Percentiles rank a stretch among this genome's conserved stretches.
These are phyloP conservation scores for Hemichromis elongatus DNA, from an alignment of 2,113 vertebrate genomes.

Conservation along the genomic window DNA sequence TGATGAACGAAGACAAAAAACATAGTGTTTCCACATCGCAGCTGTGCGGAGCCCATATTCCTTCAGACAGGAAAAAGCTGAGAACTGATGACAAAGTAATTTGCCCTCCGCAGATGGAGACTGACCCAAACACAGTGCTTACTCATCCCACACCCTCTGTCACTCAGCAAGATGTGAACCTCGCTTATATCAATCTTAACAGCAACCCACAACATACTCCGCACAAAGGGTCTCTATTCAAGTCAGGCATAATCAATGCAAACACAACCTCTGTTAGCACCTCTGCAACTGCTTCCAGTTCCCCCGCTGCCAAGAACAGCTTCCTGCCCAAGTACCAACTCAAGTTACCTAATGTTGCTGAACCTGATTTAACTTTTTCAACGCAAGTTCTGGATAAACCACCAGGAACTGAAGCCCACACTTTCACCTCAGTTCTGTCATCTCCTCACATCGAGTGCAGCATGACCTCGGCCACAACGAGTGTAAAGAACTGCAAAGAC, in stretches of 20 bases:
- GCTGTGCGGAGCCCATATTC: slow-evolving; percentile 53
- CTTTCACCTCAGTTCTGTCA: not conserved
- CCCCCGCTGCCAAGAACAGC: slow-evolving; percentile 46
- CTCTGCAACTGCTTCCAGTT: not conserved
- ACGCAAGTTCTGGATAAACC: not conserved
- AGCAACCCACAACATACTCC: slow-evolving; percentile 22
- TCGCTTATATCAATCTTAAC: slow-evolving; percentile 22
- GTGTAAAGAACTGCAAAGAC: not conserved
- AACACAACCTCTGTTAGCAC: slow-evolving; percentile 24
- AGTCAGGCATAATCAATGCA: slow-evolving; percentile 26
- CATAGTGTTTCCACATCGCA: not conserved
- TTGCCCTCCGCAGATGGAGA: slow-evolving; percentile 4
- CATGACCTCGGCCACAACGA: not conserved
- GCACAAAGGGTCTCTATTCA: slow-evolving; percentile 32
- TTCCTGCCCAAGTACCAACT: slow-evolving; percentile 79
- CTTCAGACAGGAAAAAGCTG: slow-evolving; percentile 85
- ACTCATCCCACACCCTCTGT: slow-evolving; percentile 2
- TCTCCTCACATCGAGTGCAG: not conserved
- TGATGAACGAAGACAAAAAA: not conserved
- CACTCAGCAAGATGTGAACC: slow-evolving; percentile 1
- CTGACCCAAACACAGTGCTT: not conserved
- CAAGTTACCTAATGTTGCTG: slow-evolving; percentile 65
- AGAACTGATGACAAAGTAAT: slow-evolving; percentile 71
- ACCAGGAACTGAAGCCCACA: not conserved
- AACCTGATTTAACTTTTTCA: slow-evolving; percentile 15